phyloP scores from a whole-genome alignment of 2,113 vertebrate species.

The Catharus bicknelli region DNA sequence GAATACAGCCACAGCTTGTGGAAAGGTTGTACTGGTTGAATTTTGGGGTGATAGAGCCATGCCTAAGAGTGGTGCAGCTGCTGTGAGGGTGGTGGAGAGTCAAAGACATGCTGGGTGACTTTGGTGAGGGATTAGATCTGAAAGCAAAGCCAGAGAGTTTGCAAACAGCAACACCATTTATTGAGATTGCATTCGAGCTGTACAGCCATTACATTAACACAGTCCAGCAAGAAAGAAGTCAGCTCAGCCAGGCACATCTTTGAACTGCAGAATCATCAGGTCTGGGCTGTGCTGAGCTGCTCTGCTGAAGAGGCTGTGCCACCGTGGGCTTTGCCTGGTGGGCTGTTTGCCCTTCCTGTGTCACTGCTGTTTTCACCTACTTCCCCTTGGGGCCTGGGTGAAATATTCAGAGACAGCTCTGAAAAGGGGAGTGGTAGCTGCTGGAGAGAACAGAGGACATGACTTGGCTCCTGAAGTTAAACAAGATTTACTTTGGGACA shows the following conservation, averaged over 20 bases:
- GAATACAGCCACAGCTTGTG: not conserved
- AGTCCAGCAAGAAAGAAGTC: conserved; percentile 26
- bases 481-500: not conserved
- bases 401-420: not conserved
- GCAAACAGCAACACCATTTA: not conserved
- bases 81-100: not conserved
- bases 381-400: not conserved
- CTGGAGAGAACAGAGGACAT: not conserved
- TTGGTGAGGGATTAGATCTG: not conserved
- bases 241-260: conserved; percentile 6
- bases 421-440: not conserved
- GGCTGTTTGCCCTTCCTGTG: not conserved
- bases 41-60: not conserved
- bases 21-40: not conserved
- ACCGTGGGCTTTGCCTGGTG: not conserved
- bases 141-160: not conserved
- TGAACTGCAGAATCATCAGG: conserved; percentile 50
- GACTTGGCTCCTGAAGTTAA: not conserved
- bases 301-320: not conserved
- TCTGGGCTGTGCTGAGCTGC: not conserved
- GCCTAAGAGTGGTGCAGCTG: not conserved
- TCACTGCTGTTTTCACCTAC: not conserved
- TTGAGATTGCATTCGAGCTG: not conserved
- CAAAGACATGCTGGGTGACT: not conserved
- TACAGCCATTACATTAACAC: conserved; percentile 4